A percentile compares a stretch with the other conserved stretches of the same genome.
These are phyloP conservation scores for Cherax destructor DNA, from an alignment of 1,140 invertebrate genomes.

Conservation along the genomic window DNA sequence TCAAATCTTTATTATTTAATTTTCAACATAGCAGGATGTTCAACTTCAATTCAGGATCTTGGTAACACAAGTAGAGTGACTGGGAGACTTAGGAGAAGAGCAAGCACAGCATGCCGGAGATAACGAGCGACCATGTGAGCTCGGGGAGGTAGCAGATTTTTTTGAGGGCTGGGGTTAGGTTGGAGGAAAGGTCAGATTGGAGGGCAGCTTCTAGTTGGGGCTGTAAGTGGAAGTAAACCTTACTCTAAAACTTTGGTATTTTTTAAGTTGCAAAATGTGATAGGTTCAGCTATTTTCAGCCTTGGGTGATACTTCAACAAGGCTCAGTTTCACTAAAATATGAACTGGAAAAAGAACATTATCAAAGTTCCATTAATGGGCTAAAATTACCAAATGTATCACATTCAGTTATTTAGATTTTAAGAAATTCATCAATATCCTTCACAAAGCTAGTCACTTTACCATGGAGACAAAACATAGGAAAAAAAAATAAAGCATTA, in stretches of 20 bases:
- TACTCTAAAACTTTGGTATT: constrained; percentile 56
- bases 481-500: neutral
- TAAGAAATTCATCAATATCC: constrained; percentile 10
- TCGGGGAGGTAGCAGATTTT: constrained; percentile 43
- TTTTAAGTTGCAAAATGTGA: constrained; percentile 34
- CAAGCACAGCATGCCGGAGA: constrained; percentile 58
- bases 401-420: constrained; percentile 27
- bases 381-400: constrained; percentile 31
- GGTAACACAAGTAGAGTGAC: constrained; percentile 57
- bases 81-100: constrained; percentile 62
- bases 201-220: constrained; percentile 61
- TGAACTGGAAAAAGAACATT: constrained; percentile 32
- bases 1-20: constrained; percentile 66
- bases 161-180: constrained; percentile 9
- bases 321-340: constrained; percentile 43
- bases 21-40: constrained; percentile 62
- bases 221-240: constrained; percentile 64
- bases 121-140: constrained; percentile 47
- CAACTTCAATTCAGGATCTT: constrained; percentile 63
- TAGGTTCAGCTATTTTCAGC: constrained; percentile 49
- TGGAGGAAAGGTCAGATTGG: constrained; percentile 12
- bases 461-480: constrained; percentile 10
- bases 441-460: constrained; percentile 4
- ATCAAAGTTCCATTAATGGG: constrained; percentile 22
- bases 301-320: constrained; percentile 41